Conservation (phyloP, 2,113 vertebrate species). For the Casuarius casuarius region DNA sequence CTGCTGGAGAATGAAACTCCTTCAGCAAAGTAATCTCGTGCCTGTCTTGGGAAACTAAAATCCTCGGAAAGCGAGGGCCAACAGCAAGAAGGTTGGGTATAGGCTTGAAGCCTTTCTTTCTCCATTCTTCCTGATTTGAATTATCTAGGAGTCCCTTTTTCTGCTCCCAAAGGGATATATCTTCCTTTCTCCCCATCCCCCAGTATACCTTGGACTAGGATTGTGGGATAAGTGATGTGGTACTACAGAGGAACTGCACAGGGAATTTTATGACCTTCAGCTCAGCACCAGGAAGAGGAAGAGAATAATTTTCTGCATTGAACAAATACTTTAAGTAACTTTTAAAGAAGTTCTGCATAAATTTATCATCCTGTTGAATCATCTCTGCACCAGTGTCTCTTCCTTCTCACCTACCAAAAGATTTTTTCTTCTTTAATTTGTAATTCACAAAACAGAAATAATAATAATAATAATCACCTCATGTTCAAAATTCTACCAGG, state of each 20-base stretch:
- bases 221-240: background rate
- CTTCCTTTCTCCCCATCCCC: background rate
- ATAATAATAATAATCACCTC: background rate
- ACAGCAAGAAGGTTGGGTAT: background rate
- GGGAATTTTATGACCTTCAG: background rate
- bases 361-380: background rate
- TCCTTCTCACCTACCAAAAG: background rate
- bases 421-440: background rate
- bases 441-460: background rate
- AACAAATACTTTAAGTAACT: background rate
- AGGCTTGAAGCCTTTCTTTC: background rate
- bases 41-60: background rate
- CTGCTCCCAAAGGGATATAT: background rate
- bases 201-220: background rate
- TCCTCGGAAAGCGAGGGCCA: background rate
- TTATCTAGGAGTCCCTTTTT: fast-evolving
- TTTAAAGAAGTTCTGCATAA: background rate
- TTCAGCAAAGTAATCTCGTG: background rate
- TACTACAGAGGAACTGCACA: background rate
- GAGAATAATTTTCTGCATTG: background rate
- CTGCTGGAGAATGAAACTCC: background rate
- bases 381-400: background rate
- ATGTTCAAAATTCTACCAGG: background rate
- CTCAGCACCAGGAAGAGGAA: background rate
- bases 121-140: background rate